A percentile compares a stretch with the other conserved stretches of the same genome.
phyloP scores from a whole-genome alignment of 2,888 invertebrate genomes.

The Physocephala rufipes region DNA sequence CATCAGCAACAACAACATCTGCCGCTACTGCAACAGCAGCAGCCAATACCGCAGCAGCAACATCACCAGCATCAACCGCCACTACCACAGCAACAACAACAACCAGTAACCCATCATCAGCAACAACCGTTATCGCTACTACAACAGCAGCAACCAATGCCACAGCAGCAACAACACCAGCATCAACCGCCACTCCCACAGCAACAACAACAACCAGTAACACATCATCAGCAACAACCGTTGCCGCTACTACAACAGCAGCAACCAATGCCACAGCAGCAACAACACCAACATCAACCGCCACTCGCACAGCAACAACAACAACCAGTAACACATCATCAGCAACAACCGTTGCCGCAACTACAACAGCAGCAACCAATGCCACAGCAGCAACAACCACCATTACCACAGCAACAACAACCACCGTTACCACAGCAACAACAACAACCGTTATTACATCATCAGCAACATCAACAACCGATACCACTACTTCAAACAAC shows the following conservation, averaged over 20 bases:
- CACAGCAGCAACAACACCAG: slow-evolving; percentile 46
- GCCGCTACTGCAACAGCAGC: slow-evolving; percentile 63
- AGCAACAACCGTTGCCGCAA: slow-evolving; percentile 64
- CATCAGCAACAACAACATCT: slow-evolving; percentile 61
- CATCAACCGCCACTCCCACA: neutral
- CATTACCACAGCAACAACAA: slow-evolving; percentile 50
- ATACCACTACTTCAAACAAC: no score
- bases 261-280: slow-evolving; percentile 58
- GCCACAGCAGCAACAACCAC: slow-evolving; percentile 63
- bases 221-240: slow-evolving; percentile 52
- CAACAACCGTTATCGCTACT: slow-evolving; percentile 23
- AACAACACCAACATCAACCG: slow-evolving; percentile 62
- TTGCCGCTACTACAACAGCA: neutral
- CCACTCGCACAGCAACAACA: slow-evolving; percentile 59
- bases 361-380: slow-evolving; percentile 65
- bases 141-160: slow-evolving; percentile 67
- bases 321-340: slow-evolving; percentile 59
- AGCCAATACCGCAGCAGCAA: slow-evolving; percentile 63
- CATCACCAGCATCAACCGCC: neutral
- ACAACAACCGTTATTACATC: slow-evolving; percentile 4
- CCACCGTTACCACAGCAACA: neutral
- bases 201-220: neutral
- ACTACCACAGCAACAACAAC: neutral
- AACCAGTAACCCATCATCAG: neutral
- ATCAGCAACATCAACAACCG: neutral